These are phyloP conservation scores for Nymphalis io DNA, from an alignment of 1,140 invertebrate species.

Conservation along the genomic window DNA sequence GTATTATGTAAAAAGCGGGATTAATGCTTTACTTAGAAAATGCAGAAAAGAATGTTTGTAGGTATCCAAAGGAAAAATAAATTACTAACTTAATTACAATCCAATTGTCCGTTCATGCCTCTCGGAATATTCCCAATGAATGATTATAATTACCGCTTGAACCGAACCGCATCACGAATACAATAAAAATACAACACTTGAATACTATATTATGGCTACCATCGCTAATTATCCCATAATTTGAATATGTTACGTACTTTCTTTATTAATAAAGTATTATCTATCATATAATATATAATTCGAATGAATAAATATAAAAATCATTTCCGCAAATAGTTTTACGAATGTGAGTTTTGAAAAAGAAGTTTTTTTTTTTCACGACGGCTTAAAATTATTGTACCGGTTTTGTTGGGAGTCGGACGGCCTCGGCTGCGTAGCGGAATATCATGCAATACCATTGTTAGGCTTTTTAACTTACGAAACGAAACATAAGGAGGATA, in stretches of 20 bases:
- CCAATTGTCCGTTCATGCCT: slow-evolving; percentile 40
- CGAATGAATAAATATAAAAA: not conserved
- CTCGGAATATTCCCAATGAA: slow-evolving; percentile 48
- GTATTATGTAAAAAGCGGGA: too few species aligned
- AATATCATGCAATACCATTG: slow-evolving; percentile 28
- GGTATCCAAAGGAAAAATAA: slow-evolving; percentile 9
- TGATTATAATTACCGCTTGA: slow-evolving; percentile 51
- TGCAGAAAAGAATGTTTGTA: too few species aligned
- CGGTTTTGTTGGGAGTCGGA: slow-evolving; percentile 21
- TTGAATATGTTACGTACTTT: not conserved
- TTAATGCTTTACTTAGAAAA: too few species aligned
- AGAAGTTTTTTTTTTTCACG: not conserved
- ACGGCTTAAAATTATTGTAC: slow-evolving; percentile 12
- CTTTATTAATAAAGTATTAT: slow-evolving; percentile 6
- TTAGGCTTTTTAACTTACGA: slow-evolving; percentile 11
- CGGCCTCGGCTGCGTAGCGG: slow-evolving; percentile 18
- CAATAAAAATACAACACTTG: slow-evolving; percentile 38
- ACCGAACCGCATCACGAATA: slow-evolving; percentile 50
- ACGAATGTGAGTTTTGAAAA: not conserved
- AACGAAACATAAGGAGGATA: not conserved
- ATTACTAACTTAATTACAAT: slow-evolving; percentile 49
- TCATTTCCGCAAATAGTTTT: not conserved
- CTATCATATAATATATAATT: not conserved
- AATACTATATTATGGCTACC: slow-evolving; percentile 11
- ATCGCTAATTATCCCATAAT: slow-evolving; percentile 10